These are phyloP conservation scores for Hephaestus fuliginosus DNA, from an alignment of 2,797 vertebrate species.

Conservation along the genomic window DNA sequence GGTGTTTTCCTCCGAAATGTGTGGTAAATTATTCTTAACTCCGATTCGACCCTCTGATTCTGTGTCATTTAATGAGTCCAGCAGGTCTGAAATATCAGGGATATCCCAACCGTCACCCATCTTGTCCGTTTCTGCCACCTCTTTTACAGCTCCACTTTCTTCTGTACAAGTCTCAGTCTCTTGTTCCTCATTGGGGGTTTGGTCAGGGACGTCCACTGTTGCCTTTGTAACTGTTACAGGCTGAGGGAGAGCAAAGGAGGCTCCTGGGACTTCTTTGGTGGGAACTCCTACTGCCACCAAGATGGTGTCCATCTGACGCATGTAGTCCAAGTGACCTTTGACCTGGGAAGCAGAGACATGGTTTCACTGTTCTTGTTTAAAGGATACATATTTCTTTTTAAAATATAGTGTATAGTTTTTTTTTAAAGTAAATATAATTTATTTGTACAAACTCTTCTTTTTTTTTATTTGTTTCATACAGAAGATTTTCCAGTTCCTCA, in stretches of 20 bases:
- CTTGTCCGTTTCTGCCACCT: conserved; percentile 39
- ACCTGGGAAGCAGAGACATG: conserved; percentile 84
- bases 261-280: conserved; percentile 86
- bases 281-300: conserved; percentile 92
- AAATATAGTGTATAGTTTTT: background rate
- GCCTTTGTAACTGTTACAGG: conserved; percentile 37
- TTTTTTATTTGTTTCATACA: conserved; percentile 9
- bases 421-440: background rate
- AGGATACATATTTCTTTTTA: conserved; percentile 12
- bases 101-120: conserved; percentile 84
- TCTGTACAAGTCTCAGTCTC: background rate
- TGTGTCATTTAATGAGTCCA: conserved; percentile 78
- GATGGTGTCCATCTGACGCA: conserved; percentile 96
- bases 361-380: conserved; percentile 4
- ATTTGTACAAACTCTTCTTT: conserved; percentile 9
- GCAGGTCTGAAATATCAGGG: conserved; percentile 86
- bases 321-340: conserved; percentile 96
- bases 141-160: conserved; percentile 22
- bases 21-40: conserved; percentile 18
- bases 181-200: conserved; percentile 30
- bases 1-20: conserved; percentile 10
- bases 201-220: conserved; percentile 42
- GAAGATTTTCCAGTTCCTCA: background rate
- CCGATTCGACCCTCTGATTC: conserved; percentile 48
- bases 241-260: conserved; percentile 53